These are phyloP conservation scores for Sebastes itinus DNA, from an alignment of 2,797 vertebrate species.

Conservation along the genomic window DNA sequence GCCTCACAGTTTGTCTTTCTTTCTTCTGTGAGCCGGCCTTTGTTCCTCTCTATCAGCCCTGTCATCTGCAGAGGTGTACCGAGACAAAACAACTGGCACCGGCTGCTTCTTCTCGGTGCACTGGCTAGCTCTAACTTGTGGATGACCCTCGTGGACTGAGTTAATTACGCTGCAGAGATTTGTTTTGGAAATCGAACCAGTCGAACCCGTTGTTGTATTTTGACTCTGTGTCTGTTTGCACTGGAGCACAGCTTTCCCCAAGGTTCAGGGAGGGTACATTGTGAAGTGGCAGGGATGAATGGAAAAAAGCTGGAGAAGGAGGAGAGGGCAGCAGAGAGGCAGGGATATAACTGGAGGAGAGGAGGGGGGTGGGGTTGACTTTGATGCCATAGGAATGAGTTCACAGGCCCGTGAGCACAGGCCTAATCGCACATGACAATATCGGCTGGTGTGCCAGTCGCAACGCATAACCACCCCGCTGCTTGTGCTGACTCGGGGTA, in stretches of 20 bases:
- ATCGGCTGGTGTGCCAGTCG: constrained; percentile 82
- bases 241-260: constrained; percentile 33
- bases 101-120: constrained; percentile 21
- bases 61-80: constrained; percentile 62
- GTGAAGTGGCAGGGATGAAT: constrained; percentile 28
- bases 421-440: constrained; percentile 84
- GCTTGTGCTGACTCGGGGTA: constrained; percentile 77
- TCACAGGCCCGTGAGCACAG: constrained; percentile 79
- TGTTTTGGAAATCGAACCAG: constrained; percentile 67
- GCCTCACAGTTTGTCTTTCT: constrained; percentile 45
- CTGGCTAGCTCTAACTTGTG: constrained; percentile 46
- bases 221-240: constrained; percentile 32
- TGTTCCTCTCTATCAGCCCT: constrained; percentile 64
- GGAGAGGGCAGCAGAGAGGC: constrained; percentile 54
- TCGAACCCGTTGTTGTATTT: constrained; percentile 40
- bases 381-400: constrained; percentile 79
- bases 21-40: constrained; percentile 20
- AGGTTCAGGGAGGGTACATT: constrained; percentile 46
- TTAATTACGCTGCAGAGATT: constrained; percentile 58
- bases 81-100: constrained; percentile 68
- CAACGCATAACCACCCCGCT: constrained; percentile 72
- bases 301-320: constrained; percentile 36
- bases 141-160: constrained; percentile 46
- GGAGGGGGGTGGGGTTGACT: constrained; percentile 59
- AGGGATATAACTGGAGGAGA: constrained; percentile 55